Evolutionary conservation across 1,140 invertebrate species (phyloP).

Genomic region (Panagrolaimus sp.): DNA sequence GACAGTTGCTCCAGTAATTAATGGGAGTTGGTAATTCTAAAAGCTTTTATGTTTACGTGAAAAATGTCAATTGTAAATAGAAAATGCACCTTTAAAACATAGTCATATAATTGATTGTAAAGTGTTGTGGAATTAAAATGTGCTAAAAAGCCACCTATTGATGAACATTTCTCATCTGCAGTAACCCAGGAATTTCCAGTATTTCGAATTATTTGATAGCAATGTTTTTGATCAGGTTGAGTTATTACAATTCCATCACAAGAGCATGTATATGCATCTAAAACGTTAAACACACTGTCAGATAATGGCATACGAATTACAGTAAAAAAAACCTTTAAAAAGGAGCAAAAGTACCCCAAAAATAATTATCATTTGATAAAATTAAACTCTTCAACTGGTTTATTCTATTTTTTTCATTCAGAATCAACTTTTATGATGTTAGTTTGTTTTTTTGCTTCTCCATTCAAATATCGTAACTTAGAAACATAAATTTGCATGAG

Average conservation of each 20-base stretch:
- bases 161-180: conserved; percentile 5
- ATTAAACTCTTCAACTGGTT: no score
- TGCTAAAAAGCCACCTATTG: neutral
- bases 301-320: no score
- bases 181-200: conserved; percentile 1
- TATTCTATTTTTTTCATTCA: no score
- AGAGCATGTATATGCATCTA: neutral
- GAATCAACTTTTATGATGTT: no score
- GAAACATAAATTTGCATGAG: no score
- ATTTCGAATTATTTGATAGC: neutral
- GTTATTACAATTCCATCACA: conserved; percentile 3
- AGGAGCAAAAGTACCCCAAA: no score
- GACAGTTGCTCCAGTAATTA: conserved; percentile 4
- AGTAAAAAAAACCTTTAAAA: no score
- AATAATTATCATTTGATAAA: no score
- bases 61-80: no score
- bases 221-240: neutral
- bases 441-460: no score
- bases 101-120: neutral
- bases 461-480: no score
- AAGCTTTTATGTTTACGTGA: neutral
- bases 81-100: neutral
- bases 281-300: no score
- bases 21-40: neutral
- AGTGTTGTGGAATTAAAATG: neutral